These are phyloP conservation scores for Drosophila subquinaria DNA, from an alignment of 2,888 invertebrate genomes.

Conservation along the genomic window DNA sequence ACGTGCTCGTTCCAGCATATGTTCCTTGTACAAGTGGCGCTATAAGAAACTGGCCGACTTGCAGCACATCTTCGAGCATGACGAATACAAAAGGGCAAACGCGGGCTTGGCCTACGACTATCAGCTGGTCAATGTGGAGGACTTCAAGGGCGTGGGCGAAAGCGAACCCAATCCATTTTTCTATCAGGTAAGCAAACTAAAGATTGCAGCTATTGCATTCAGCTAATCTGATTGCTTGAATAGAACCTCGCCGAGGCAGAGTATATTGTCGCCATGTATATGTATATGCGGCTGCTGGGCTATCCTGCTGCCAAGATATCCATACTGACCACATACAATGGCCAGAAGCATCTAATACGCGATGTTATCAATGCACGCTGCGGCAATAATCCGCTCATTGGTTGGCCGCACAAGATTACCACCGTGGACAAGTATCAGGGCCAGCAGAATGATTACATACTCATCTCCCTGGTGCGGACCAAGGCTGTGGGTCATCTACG, in stretches of 20 bases:
- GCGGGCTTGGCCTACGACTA: constrained; percentile 96
- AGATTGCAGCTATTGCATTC: neutral
- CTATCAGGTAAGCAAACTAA: constrained; percentile 90
- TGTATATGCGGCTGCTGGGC: constrained; percentile 98
- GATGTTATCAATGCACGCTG: constrained; percentile 98
- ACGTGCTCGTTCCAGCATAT: constrained; percentile 96
- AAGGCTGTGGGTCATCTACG: constrained; percentile 98
- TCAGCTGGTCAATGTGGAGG: constrained; percentile 97
- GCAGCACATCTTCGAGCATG: constrained; percentile 92
- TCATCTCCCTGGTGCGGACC: constrained; percentile 97
- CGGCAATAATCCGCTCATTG: constrained; percentile 97
- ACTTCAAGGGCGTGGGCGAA: constrained; percentile 98
- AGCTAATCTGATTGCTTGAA: constrained; percentile 27
- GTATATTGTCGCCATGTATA: constrained; percentile 98
- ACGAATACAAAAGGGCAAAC: constrained; percentile 96
- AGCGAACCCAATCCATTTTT: constrained; percentile 99
- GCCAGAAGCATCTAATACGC: constrained; percentile 98
- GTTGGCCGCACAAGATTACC: constrained; percentile 95
- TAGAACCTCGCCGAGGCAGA: constrained; percentile 95
- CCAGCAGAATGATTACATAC: constrained; percentile 99
- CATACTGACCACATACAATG: constrained; percentile 99
- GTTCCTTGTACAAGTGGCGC: constrained; percentile 97
- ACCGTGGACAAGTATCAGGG: constrained; percentile 99
- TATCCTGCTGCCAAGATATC: constrained; percentile 99
- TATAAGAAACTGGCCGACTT: constrained; percentile 98